These are phyloP conservation scores for Leptodirus hochenwartii DNA, from an alignment of 2,888 invertebrate genomes.

Conservation along the genomic window DNA sequence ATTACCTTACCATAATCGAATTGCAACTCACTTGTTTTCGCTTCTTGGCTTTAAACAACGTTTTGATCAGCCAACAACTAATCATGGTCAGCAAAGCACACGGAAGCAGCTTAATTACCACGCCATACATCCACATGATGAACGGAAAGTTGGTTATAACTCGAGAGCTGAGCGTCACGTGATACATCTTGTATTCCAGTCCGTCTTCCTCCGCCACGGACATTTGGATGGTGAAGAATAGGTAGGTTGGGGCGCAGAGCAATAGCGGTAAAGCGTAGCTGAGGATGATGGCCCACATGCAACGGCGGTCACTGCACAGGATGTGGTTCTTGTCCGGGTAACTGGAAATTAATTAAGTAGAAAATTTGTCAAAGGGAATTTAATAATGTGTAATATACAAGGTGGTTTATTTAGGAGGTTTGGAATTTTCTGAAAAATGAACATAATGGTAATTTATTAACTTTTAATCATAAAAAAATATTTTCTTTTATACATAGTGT, in stretches of 20 bases:
- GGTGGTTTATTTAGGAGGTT: no score
- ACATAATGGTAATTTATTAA: no score
- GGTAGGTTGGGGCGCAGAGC: conserved; percentile 68
- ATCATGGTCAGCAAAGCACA: conserved; percentile 60
- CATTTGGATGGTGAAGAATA: conserved; percentile 44
- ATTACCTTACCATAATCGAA: no score
- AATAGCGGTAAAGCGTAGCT: conserved; percentile 62
- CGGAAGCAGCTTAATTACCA: conserved; percentile 63
- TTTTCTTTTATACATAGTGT: no score
- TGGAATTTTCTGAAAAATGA: no score
- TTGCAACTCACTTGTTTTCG: conserved; percentile 57
- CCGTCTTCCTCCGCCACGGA: conserved; percentile 34
- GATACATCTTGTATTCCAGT: conserved; percentile 39
- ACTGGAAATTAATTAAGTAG: conserved; percentile 33
- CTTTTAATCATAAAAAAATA: no score
- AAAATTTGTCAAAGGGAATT: conserved; percentile 9
- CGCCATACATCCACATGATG: conserved; percentile 70
- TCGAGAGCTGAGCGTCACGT: conserved; percentile 29
- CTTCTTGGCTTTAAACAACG: conserved; percentile 55
- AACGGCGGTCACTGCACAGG: conserved; percentile 58
- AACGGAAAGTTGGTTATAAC: conserved; percentile 47
- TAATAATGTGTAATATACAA: no score
- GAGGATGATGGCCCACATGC: conserved; percentile 53
- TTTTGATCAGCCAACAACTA: conserved; percentile 49
- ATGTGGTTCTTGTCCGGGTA: conserved; percentile 60